Base-by-base conservation (phyloP, 2,797 vertebrate species). In the Falco peregrinus region DNA sequence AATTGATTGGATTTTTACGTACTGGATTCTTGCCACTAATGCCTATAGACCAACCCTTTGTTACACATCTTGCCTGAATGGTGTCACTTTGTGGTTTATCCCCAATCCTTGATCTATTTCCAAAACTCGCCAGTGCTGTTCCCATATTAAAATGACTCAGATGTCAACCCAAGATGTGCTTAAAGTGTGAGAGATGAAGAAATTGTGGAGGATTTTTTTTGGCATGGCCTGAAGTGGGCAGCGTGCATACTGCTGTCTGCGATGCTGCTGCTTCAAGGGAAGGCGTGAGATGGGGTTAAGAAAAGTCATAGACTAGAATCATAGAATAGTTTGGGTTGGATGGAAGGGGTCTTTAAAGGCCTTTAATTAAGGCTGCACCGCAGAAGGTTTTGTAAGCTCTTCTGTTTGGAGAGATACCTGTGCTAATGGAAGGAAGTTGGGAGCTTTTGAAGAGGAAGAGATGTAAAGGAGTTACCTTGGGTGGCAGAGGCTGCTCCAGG, bases 1-100 rank as follows among this genome's bases (percentile, higher is more conserved):
- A 94, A 97, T 92, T 95, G 95, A 97, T 97, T 96, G 81, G 95
- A 88, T 96, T 97, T 84, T 74, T 68, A 86, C 78, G 10, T 61
- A 63, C 95, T 95, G 95, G 94, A 95, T 97, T 94, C 95, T 96
- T 96, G 96, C 93, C 90, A 91, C 92, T 68, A 16, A 3, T 14
- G 43, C 96, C 93, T 87, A 80, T 87, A 94, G 93, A 94, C 63
- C 13, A 80, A 48, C 83, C 95, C 93, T 96, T 93, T 95, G 96
- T 96, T 93, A 33, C 33, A 33, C 75, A 45, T 92, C 89, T 95
- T 95, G 90, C 84, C 8, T 20, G 89, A 89, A 75, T 56, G 90
- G 93, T 45, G 88, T 95, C 89, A 80, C 84, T 53, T 54, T 79
- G 73, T 80, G 91, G 77, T 74, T 96, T 25, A 65, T 67, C 67